phyloP scores from a whole-genome alignment of 1,140 invertebrate genomes.

The Drosophila trapezifrons region DNA sequence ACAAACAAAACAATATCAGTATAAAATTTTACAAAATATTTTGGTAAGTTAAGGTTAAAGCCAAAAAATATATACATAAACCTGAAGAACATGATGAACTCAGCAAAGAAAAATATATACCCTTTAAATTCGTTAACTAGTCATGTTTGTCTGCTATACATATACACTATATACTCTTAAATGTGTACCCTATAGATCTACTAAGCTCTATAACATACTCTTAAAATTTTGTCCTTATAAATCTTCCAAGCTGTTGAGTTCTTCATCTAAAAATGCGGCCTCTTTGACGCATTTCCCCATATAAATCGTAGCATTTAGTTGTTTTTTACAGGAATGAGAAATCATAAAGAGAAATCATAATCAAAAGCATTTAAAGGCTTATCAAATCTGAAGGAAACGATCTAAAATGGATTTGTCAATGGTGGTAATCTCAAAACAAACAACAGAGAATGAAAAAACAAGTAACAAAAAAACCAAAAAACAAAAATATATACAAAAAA shows the following conservation, averaged over 20 bases:
- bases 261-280: slow-evolving; percentile 47
- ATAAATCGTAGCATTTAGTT: slow-evolving; percentile 75
- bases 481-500: slow-evolving; percentile 14
- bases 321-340: slow-evolving; percentile 75
- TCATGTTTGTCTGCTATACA: slow-evolving; percentile 9
- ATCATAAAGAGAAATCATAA: slow-evolving; percentile 51
- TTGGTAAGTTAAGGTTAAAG: slow-evolving; percentile 75
- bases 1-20: slow-evolving; percentile 34
- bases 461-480: slow-evolving; percentile 31
- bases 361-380: slow-evolving; percentile 60
- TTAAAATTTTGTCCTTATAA: neutral
- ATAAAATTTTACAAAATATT: slow-evolving; percentile 36
- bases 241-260: slow-evolving; percentile 45
- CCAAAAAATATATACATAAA: slow-evolving; percentile 14
- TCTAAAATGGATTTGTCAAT: slow-evolving; percentile 62
- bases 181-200: neutral
- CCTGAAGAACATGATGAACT: slow-evolving; percentile 26
- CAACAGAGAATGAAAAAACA: slow-evolving; percentile 40
- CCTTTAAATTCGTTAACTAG: neutral
- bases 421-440: slow-evolving; percentile 65
- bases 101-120: slow-evolving; percentile 10
- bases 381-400: slow-evolving; percentile 65
- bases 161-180: neutral
- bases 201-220: no score
- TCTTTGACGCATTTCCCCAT: slow-evolving; percentile 57